These are phyloP conservation scores for Drosophila auraria DNA, from an alignment of 1,140 invertebrate species.

Conservation along the genomic window DNA sequence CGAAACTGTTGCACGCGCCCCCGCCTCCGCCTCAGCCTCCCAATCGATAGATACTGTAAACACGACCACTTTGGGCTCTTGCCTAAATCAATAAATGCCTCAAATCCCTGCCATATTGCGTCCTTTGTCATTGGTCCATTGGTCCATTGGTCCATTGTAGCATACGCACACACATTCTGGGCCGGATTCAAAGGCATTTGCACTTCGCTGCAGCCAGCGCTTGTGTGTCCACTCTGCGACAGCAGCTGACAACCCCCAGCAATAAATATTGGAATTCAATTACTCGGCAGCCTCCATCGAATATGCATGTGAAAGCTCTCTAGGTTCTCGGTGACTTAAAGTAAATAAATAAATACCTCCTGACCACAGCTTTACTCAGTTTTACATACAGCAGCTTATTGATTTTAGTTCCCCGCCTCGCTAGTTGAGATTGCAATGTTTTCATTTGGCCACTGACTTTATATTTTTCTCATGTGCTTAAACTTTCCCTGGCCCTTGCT, in stretches of 20 bases:
- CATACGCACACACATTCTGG: slow-evolving; percentile 19
- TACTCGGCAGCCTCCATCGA: slow-evolving; percentile 15
- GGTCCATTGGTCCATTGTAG: slow-evolving; percentile 32
- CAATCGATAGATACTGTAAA: slow-evolving; percentile 34
- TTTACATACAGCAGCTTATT: slow-evolving; percentile 23
- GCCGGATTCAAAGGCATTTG: slow-evolving; percentile 1
- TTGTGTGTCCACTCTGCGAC: slow-evolving; percentile 16
- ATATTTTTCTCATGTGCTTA: slow-evolving; percentile 1
- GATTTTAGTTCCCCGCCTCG: slow-evolving; percentile 21
- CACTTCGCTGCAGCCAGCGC: slow-evolving; percentile 14
- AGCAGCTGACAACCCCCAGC: slow-evolving; percentile 1
- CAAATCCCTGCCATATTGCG: slow-evolving; percentile 50
- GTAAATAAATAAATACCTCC: slow-evolving; percentile 40
- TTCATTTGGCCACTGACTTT: slow-evolving; percentile 6
- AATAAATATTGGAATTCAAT: slow-evolving; percentile 54
- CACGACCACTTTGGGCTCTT: slow-evolving; percentile 24
- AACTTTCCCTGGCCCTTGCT: slow-evolving; percentile 4
- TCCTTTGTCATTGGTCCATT: slow-evolving; percentile 36
- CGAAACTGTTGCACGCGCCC: slow-evolving; percentile 31
- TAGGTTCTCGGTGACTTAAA: slow-evolving; percentile 6
- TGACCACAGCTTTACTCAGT: slow-evolving; percentile 13
- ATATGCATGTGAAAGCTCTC: slow-evolving; percentile 8
- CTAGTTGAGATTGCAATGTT: slow-evolving; percentile 7
- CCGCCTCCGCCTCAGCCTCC: slow-evolving; percentile 12
- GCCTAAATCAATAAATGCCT: slow-evolving; percentile 68